Percentiles rank a stretch among this genome's conserved stretches.
phyloP scores from a whole-genome alignment of 2,797 vertebrate species.

The Acanthurus tractus region DNA sequence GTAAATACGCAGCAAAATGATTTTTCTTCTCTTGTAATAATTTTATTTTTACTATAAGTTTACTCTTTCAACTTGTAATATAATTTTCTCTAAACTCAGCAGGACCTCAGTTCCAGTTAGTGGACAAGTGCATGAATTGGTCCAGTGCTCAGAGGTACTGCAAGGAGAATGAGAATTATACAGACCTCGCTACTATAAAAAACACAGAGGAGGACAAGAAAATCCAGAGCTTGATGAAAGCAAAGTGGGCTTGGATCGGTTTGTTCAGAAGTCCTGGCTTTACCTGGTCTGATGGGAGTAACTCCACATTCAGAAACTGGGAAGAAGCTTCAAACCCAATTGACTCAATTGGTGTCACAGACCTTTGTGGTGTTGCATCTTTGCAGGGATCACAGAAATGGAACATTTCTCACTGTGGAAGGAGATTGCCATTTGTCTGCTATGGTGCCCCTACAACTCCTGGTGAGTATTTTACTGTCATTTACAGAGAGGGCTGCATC shows the following conservation, averaged over 20 bases:
- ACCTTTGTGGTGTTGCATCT: conserved; percentile 4
- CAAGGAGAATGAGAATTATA: conserved; percentile 7
- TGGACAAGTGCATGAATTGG: neutral
- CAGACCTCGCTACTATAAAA: conserved; percentile 23
- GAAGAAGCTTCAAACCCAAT: accelerated
- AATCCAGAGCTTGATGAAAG: neutral
- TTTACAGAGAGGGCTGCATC: neutral
- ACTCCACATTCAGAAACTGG: neutral
- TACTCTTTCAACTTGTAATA: neutral
- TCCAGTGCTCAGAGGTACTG: conserved; percentile 23
- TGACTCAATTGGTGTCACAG: accelerated
- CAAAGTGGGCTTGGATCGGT: conserved; percentile 33
- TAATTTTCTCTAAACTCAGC: neutral
- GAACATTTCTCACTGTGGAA: neutral
- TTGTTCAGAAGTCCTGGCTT: neutral
- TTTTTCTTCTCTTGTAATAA: too few relatives aligned
- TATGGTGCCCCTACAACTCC: neutral
- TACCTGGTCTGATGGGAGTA: conserved; percentile 43
- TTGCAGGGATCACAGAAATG: neutral
- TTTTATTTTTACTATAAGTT: neutral
- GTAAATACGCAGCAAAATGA: neutral
- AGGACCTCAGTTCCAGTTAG: conserved; percentile 11
- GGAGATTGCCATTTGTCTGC: conserved; percentile 5
- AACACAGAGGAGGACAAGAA: neutral
- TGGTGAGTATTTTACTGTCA: conserved; percentile 2